Conservation (phyloP, 2,797 vertebrate genomes). For the Myotis pilosus region DNA sequence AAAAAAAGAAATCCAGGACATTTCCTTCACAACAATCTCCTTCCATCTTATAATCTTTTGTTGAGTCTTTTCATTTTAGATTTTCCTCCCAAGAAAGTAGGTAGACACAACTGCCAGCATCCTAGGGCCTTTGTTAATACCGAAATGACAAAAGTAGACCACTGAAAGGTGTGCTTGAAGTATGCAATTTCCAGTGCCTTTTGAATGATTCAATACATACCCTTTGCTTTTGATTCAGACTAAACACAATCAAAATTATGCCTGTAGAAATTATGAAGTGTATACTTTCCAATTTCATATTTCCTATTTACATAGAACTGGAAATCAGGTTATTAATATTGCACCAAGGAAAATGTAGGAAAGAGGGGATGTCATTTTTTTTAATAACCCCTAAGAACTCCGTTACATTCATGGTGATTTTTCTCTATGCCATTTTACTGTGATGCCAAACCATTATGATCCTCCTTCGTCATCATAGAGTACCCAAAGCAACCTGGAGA, state of each 20-base stretch:
- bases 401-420: background rate
- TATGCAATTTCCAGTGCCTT: constrained; percentile 49
- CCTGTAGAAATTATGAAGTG: constrained; percentile 33
- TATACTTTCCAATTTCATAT: constrained; percentile 43
- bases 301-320: constrained; percentile 37
- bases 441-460: background rate
- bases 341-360: background rate
- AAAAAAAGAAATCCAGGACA: constrained; percentile 52
- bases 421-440: background rate
- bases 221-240: constrained; percentile 66
- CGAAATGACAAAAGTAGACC: constrained; percentile 24
- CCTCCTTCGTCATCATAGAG: background rate
- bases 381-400: constrained; percentile 40
- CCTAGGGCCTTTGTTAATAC: constrained; percentile 53
- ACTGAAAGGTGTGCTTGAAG: constrained; percentile 53
- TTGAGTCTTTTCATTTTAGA: constrained; percentile 48
- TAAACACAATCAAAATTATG: constrained; percentile 57
- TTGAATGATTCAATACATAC: constrained; percentile 38
- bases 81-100: constrained; percentile 67
- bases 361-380: background rate
- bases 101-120: constrained; percentile 11
- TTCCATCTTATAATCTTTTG: constrained; percentile 55
- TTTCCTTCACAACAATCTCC: constrained; percentile 60
- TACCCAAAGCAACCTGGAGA: background rate
- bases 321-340: constrained; percentile 51